Base-by-base conservation (phyloP, 2,113 vertebrate species). In the Cepphus grylle region DNA sequence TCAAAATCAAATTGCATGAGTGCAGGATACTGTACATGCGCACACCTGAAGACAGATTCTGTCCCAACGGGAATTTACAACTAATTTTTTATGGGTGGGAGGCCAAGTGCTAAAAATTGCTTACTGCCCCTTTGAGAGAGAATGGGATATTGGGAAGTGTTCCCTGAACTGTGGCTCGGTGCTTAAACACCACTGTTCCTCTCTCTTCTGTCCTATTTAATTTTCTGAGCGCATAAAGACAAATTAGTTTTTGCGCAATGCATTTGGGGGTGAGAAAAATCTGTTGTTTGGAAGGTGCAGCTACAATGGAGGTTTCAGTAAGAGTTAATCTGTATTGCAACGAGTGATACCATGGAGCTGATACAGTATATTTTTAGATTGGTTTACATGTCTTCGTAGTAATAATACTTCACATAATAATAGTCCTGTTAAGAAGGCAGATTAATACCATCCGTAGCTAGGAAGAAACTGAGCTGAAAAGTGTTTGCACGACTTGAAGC, bases 321-420 rank as follows among this genome's bases (percentile, higher is more conserved):
- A 69, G 88, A 65, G 20, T 69, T 84, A 63, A 49, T 55, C 56
- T 53, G 25, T 69, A 23, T 66, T 80, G 78, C 81, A 89, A 7
- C 5, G 40, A 74, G n/a, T 36, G 49, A 72, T 30, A 71, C 45
- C 47, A 10, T 59, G 69, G 65, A 76, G 72, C 12, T 50, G 52
- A 84, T 81, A 49, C 15, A 58, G 61, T 90, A 67, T 90, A 72
- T 87, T 91, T 96, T 94, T 92, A 82, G 86, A 69, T 69, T 58
- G 66, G 43, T 95, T 95, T 85, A 58, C 63, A 45, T 91, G 67
- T 50, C 62, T 79, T 92, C 27, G n/a, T 43, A 80, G 67, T 80
- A 95, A 72, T 84, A 94, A 71, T 78, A 50, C 61, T 89, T 94
- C 77, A 71, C n/a, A 49, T 89, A 87, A 81, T 95, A 66, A 94